Percentiles rank a stretch among this genome's conserved stretches.
Conservation (phyloP, 2,888 invertebrate species). For the Cordilura impudica region DNA sequence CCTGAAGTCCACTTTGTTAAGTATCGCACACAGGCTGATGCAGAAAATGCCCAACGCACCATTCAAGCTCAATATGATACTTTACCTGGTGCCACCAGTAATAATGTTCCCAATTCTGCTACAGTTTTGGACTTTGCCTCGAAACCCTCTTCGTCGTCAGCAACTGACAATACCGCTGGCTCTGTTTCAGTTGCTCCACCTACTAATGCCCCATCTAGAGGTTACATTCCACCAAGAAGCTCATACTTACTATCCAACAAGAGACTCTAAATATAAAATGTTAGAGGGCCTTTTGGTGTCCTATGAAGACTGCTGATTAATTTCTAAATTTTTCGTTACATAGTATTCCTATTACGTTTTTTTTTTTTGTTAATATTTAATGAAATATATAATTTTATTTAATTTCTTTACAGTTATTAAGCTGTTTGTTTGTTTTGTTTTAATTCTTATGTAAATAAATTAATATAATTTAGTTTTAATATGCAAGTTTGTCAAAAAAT, state of each 20-base stretch:
- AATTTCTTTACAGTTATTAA: too few species aligned
- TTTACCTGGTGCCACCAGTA: slow-evolving; percentile 68
- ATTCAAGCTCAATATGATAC: slow-evolving; percentile 73
- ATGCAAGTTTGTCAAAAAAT: too few species aligned
- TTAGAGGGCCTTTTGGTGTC: slow-evolving; percentile 5
- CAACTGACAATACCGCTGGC: slow-evolving; percentile 8
- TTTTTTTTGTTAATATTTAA: slow-evolving; percentile 2
- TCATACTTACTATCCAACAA: slow-evolving; percentile 70
- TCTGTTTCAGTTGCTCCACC: slow-evolving; percentile 12
- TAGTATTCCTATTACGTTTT: neutral
- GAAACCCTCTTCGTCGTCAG: slow-evolving; percentile 51
- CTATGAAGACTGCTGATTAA: slow-evolving; percentile 46
- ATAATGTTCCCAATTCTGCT: slow-evolving; percentile 68
- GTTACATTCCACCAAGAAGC: slow-evolving; percentile 62
- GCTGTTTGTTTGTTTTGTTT: too few species aligned
- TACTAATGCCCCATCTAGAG: slow-evolving; percentile 28
- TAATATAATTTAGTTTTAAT: too few species aligned
- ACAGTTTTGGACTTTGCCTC: slow-evolving; percentile 70
- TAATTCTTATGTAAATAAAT: too few species aligned
- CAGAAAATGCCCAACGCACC: slow-evolving; percentile 72
- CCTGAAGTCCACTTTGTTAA: slow-evolving; percentile 75
- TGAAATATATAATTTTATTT: slow-evolving; percentile 19
- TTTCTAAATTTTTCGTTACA: slow-evolving; percentile 28
- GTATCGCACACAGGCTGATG: slow-evolving; percentile 74
- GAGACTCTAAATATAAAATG: slow-evolving; percentile 64